Base-by-base conservation (phyloP, 2,888 invertebrate genomes). In the Drosophila testacea region DNA sequence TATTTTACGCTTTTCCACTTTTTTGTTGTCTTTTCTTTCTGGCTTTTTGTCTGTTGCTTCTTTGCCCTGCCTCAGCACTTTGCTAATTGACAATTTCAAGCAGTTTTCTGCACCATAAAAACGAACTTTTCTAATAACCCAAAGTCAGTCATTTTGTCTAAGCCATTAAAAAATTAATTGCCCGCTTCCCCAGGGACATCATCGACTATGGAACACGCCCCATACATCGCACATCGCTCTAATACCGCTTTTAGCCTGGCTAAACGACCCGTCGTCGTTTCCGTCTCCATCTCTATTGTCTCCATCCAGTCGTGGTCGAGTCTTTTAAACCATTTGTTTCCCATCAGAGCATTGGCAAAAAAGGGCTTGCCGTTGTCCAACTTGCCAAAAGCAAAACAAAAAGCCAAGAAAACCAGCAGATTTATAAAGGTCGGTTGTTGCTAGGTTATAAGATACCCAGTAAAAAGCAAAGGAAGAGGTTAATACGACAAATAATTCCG, bases 141-240 rank as follows among this genome's bases (percentile, higher is more conserved):
- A 65, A 86, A 83, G 68, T 79, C 84, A 81, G 75, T 86, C 83
- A 86, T 73, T 88, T 75, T 68, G 86, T 81, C 81, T 88, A 72
- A 83, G 84, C 86, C 83, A 84, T 83, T 86, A 86, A 85, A 88
- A 88, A 86, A 86, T 86, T 88, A 88, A 84, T 88, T 84, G 86
- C 77, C 81, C 56, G 69, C 70, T 80, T 79, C 73, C 79, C 78
- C 69, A 44, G 74, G 79, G 77, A 77, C 74, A 48, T 42, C 48
- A 30, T 39, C 51, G 30, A 41, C 60, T 52, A 36, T 47, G 51
- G 51, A 50, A 79, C 71, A 88, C 87, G 79, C 77, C 87, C 88
- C 81, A 86, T 59, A 76, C 84, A 88, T 83, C 52, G 78, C 69
- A 68, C 82, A 83, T 79, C 50, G 78, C 67, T 69, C 75, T 85